These are phyloP conservation scores for Triplophysa bombifrons DNA, from an alignment of 2,797 vertebrate genomes.

Conservation along the genomic window DNA sequence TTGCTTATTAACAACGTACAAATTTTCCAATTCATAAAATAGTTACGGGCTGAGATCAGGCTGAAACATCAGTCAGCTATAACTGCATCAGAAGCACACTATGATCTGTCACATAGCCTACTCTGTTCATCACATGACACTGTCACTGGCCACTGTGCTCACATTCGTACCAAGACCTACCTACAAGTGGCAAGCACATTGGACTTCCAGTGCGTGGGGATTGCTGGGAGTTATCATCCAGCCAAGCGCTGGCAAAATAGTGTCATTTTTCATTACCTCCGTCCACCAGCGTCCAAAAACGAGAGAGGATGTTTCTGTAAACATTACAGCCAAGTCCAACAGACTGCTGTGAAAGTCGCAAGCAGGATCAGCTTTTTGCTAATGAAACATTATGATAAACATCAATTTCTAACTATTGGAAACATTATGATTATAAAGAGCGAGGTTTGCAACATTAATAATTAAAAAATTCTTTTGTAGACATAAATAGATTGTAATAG, in stretches of 20 bases:
- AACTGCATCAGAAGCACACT: too few species aligned
- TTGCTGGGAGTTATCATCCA: constrained; percentile 62
- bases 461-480: too few species aligned
- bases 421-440: not conserved
- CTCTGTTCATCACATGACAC: constrained; percentile 25
- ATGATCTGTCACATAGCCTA: too few species aligned
- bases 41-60: too few species aligned
- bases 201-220: constrained; percentile 19
- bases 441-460: too few species aligned
- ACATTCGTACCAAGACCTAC: constrained; percentile 27
- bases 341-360: constrained; percentile 52
- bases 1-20: too few species aligned
- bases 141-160: constrained; percentile 30
- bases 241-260: constrained; percentile 65
- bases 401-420: not conserved
- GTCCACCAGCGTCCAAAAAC: constrained; percentile 63
- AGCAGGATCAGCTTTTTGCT: constrained; percentile 47
- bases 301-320: constrained; percentile 65
- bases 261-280: constrained; percentile 73
- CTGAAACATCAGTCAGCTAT: too few species aligned
- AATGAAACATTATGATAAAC: constrained; percentile 23
- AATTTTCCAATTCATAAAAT: too few species aligned
- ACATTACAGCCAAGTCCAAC: constrained; percentile 66
- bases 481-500: too few species aligned
- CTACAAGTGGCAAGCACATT: constrained; percentile 15